These are phyloP conservation scores for Garra rufa DNA, from an alignment of 2,113 vertebrate genomes.

Conservation along the genomic window DNA sequence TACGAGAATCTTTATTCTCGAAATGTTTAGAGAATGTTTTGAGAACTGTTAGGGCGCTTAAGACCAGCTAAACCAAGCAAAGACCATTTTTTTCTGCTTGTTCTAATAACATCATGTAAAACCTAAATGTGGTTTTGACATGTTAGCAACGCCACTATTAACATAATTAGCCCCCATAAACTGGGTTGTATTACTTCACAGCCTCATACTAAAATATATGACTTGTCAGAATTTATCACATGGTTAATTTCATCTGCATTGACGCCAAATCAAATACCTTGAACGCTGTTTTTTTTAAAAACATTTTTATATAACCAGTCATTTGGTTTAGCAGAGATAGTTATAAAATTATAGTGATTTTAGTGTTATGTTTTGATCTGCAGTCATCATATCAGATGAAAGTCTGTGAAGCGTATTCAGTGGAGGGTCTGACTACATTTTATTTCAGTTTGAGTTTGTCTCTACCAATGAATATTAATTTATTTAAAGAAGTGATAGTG, in stretches of 20 bases:
- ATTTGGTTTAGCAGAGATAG: conserved; percentile 15
- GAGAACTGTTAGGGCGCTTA: too few species aligned
- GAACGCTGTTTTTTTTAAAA: neutral
- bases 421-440: neutral
- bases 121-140: neutral
- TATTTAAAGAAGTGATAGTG: neutral
- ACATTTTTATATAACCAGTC: neutral
- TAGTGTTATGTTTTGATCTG: neutral
- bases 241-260: conserved; percentile 3
- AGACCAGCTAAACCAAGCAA: neutral
- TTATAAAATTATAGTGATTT: conserved; percentile 8
- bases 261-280: conserved; percentile 5
- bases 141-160: neutral
- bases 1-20: too few species aligned
- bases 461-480: neutral
- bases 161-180: conserved; percentile 25
- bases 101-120: neutral
- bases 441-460: neutral
- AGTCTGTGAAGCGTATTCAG: neutral
- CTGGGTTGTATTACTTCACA: conserved; percentile 3
- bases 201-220: conserved; percentile 25
- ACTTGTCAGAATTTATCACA: conserved; percentile 20
- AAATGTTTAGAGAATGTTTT: too few species aligned
- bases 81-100: neutral
- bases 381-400: neutral